Conservation (phyloP, 2,113 vertebrate genomes). For the Stictonetta naevosa region DNA sequence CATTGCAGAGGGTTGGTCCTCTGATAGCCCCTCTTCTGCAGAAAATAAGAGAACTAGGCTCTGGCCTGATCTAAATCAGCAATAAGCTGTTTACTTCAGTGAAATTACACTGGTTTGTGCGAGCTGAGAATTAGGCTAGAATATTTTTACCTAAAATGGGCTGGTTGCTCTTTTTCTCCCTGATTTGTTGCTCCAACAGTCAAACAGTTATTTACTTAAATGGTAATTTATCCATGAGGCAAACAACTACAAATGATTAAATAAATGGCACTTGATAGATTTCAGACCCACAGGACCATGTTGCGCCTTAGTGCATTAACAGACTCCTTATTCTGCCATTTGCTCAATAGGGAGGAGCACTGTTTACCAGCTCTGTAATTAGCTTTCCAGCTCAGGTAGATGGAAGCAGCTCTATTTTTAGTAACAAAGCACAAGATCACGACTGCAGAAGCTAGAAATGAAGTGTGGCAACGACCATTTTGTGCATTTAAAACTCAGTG, state of each 20-base stretch:
- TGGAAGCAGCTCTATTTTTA: conserved; percentile 71
- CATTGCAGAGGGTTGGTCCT: neutral
- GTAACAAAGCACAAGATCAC: conserved; percentile 14
- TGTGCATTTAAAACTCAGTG: conserved; percentile 48
- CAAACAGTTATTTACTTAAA: conserved; percentile 44
- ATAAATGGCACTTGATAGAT: conserved; percentile 60
- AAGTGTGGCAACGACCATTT: conserved; percentile 54
- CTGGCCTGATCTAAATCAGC: neutral
- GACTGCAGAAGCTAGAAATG: conserved; percentile 38
- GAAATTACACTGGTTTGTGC: neutral
- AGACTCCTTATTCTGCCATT: conserved; percentile 43
- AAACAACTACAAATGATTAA: conserved; percentile 44
- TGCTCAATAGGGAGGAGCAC: conserved; percentile 42
- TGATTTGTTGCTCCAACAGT: conserved; percentile 56
- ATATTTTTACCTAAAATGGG: neutral
- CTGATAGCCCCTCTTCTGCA: neutral
- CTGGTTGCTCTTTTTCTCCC: conserved; percentile 10
- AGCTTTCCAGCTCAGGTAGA: conserved; percentile 58
- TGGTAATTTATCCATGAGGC: conserved; percentile 25
- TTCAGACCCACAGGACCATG: conserved; percentile 21
- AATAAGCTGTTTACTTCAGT: neutral
- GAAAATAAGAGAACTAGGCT: neutral
- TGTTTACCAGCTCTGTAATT: conserved; percentile 68
- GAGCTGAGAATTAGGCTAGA: neutral
- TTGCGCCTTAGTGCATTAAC: conserved; percentile 4